Base-by-base conservation (phyloP, 2,113 vertebrate species). In the Misgurnus anguillicaudatus region DNA sequence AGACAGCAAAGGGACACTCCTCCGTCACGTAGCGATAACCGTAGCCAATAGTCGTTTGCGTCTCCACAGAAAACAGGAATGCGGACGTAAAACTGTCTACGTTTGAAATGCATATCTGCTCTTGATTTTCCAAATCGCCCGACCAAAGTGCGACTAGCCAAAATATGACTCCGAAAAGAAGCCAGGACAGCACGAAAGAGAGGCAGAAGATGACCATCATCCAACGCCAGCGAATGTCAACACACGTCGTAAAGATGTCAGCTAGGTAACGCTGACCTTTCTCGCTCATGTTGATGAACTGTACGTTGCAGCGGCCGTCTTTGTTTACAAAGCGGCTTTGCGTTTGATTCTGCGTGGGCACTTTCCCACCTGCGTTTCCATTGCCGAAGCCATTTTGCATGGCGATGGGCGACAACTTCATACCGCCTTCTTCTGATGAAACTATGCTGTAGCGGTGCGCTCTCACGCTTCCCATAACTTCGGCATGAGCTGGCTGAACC, bases 201-300 rank as follows among this genome's bases (percentile, higher is more conserved):
- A 98, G 91, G 87, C 95, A 98, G 91, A 99, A 99, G 87, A 99
- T 87, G 14, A 98, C 91, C 80, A 99, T 89, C 97, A 99, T 98
- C 96, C 96, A 99, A 47, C 96, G 92, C 97, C 97, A 99, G 91
- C 97, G 97, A 81, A 98, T 94, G 94, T 99, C 97, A 88, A 99
- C 96, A 0, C 97, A 99, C 0, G 97, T 99, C 83, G 97, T 99
- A 82, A 98, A 99, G 91, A 99, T 97, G 78, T 99, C 97, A 2
- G 96, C 96, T 78, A 99, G 89, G 91, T 98, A 99, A 57, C 97
- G 94, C 81, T 97, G 97, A 85, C 97, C 94, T 83, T 98, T 98
- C 89, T 98, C 96, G 0, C 96, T 96, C 90, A 99, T 96, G 11
- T 99, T 98, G 88, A 99, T 90, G 72, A 98, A 98, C 87, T 98